Percentiles rank a stretch among this genome's conserved stretches.
phyloP scores from a whole-genome alignment of 2,888 invertebrate genomes.

The Teleogryllus oceanicus region DNA sequence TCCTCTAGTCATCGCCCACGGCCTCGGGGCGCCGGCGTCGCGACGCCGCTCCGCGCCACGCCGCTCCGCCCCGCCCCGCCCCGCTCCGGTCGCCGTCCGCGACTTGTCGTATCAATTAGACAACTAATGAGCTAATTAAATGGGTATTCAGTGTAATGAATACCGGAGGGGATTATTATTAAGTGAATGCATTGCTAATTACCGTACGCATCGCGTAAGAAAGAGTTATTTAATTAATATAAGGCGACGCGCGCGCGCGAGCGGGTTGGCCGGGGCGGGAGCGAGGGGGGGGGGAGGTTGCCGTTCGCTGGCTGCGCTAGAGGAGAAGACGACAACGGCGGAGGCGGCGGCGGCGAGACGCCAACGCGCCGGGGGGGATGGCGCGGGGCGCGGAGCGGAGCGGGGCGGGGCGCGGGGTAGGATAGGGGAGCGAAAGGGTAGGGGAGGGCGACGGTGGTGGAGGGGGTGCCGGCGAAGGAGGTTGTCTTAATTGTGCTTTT shows the following conservation, averaged over 20 bases:
- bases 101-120: constrained; percentile 49
- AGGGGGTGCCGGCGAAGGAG: background rate
- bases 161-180: constrained; percentile 44
- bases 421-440: background rate
- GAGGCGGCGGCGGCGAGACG: background rate
- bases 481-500: constrained; percentile 37
- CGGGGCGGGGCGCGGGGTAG: background rate
- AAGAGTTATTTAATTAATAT: constrained; percentile 39
- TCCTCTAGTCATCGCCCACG: background rate
- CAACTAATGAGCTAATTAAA: constrained; percentile 55
- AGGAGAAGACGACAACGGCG: background rate
- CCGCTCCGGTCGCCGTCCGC: background rate
- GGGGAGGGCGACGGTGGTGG: background rate
- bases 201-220: constrained; percentile 35
- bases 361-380: background rate
- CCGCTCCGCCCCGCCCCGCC: background rate
- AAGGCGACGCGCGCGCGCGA: constrained; percentile 32
- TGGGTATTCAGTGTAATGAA: constrained; percentile 53
- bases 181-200: constrained; percentile 42
- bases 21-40: too few relatives aligned
- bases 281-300: background rate
- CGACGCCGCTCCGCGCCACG: background rate
- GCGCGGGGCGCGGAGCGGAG: background rate
- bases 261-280: constrained; percentile 27
- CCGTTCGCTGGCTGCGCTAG: too few relatives aligned